Conservation (phyloP, 2,797 vertebrate genomes). For the Acridotheres tristis region DNA sequence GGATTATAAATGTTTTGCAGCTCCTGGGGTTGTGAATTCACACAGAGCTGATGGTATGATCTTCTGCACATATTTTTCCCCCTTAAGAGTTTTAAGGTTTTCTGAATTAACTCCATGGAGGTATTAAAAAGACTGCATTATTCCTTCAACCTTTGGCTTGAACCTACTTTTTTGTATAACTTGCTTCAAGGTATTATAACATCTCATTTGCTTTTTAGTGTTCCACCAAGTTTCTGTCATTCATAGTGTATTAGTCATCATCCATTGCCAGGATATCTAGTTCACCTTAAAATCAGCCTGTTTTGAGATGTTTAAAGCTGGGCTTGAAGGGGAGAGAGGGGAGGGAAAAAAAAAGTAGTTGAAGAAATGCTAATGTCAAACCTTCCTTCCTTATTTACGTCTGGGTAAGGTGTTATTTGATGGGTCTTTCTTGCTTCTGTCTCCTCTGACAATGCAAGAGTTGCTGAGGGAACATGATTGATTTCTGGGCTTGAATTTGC, state of each 20-base stretch:
- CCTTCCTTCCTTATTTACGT: not conserved
- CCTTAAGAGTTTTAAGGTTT: not conserved
- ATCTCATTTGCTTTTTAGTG: conserved; percentile 7
- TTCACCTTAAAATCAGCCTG: conserved; percentile 2
- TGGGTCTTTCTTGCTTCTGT: not conserved
- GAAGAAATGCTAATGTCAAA: not conserved
- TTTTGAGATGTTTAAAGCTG: conserved; percentile 15
- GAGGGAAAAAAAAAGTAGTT: not conserved
- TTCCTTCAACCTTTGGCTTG: conserved; percentile 27
- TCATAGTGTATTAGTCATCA: conserved; percentile 46
- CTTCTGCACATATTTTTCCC: not conserved
- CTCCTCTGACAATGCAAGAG: not conserved
- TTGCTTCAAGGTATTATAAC: conserved; percentile 25
- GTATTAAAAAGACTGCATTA: conserved; percentile 16
- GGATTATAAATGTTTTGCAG: not conserved
- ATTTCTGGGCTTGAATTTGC: conserved; percentile 11
- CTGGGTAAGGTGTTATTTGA: not conserved
- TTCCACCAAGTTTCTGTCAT: conserved; percentile 55
- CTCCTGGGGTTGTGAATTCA: not conserved
- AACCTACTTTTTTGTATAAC: not conserved
- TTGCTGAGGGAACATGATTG: not conserved
- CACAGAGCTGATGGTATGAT: not conserved
- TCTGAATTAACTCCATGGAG: not conserved
- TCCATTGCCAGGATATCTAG: not conserved
- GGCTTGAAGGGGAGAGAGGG: not conserved